Conservation (phyloP, 64 coral and sea anemone genomes). For the Dendrophyllia cribrosa region DNA sequence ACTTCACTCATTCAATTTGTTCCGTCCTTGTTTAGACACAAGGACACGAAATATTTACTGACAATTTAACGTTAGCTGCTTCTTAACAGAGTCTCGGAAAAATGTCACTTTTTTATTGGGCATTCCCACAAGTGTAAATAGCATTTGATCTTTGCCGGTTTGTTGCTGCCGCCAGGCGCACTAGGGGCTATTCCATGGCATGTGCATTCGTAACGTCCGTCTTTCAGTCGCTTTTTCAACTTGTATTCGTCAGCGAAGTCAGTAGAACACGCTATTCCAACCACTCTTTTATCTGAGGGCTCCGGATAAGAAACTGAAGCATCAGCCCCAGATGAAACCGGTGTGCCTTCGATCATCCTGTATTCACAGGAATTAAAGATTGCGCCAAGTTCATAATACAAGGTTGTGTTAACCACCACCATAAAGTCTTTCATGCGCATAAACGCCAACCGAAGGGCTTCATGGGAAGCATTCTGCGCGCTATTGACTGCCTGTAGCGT, state of each 20-base stretch:
- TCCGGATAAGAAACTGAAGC: background rate
- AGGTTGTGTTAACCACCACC: background rate
- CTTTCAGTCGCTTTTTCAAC: background rate
- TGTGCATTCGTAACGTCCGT: background rate
- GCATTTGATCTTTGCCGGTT: background rate
- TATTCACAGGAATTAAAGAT: background rate
- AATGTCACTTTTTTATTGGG: background rate
- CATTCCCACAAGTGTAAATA: slow-evolving; percentile 10
- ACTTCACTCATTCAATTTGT: too few species aligned
- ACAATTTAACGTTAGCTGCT: too few species aligned
- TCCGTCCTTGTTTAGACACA: too few species aligned
- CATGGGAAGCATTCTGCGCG: background rate
- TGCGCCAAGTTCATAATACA: background rate
- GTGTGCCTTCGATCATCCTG: background rate
- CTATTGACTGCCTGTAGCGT: background rate
- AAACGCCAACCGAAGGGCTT: background rate
- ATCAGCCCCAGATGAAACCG: background rate
- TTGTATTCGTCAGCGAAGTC: background rate
- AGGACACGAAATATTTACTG: too few species aligned
- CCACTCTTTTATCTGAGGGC: background rate
- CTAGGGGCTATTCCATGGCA: background rate
- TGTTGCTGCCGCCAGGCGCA: background rate
- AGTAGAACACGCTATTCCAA: slow-evolving; percentile 1
- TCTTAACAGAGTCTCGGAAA: too few species aligned
- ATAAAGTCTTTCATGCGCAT: background rate